Evolutionary conservation across 2,797 vertebrate genomes (phyloP).

Genomic region (Lepidocolaptes lacrymiger): DNA sequence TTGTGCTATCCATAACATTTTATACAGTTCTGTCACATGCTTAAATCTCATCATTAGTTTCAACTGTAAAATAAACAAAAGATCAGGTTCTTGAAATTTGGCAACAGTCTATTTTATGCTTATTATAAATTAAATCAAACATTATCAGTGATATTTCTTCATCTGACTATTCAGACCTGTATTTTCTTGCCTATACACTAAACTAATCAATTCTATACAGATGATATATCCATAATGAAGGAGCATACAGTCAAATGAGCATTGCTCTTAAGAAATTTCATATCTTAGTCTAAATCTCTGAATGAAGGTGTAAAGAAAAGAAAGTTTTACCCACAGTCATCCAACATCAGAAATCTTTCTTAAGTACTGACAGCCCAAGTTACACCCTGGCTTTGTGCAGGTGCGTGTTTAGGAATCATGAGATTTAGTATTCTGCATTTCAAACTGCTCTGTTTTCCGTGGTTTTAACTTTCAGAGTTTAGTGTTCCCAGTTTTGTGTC

Average conservation of each 20-base stretch:
- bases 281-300: not conserved
- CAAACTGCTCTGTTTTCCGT: not conserved
- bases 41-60: conserved; percentile 4
- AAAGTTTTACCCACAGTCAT: not conserved
- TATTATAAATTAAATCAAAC: conserved; percentile 4
- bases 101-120: not conserved
- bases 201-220: not conserved
- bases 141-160: not conserved
- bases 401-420: not conserved
- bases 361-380: not conserved
- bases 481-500: not conserved
- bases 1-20: conserved; percentile 37
- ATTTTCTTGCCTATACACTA: conserved; percentile 20
- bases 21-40: not conserved
- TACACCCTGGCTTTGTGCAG: not conserved
- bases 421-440: not conserved
- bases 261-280: not conserved
- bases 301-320: not conserved
- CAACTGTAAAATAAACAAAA: not conserved
- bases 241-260: not conserved
- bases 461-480: not conserved
- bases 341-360: not conserved
- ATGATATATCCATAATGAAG: not conserved
- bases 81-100: not conserved
- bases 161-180: not conserved